Evolutionary conservation across 1,140 invertebrate genomes (phyloP), one percentile per base, ranked within the genome.

Genomic region (Penaeus indicus): DNA sequence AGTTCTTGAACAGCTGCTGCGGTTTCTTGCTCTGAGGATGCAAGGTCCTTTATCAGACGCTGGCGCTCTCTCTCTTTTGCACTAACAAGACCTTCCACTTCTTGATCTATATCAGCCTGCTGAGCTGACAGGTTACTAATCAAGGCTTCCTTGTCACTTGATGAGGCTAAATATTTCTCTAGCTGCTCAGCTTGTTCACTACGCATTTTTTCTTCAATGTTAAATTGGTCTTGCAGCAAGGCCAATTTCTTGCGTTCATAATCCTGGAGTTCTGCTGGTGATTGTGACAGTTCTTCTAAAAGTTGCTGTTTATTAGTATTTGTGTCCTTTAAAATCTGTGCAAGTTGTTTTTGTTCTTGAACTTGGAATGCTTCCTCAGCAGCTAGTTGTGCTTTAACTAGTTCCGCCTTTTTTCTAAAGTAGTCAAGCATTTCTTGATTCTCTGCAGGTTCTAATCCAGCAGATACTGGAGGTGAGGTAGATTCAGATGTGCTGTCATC

Each of bases 251-350:
- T 89, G 25, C 69, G 42, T 38, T 91, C 85, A 88, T 85, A 86
- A 42, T 84, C 85, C 25, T 63, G 21, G 21, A 77, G 62, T 85
- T 89, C 86, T 27, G 64, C 67, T 32, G 85, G 82, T 62, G 85
- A 81, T 21, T 86, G 75, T n/a, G 32, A 79, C 8, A 91, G 54
- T 80, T 83, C 88, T 13, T 88, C 84, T 32, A 89, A 72, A 22
- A 91, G 61, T 54, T 91, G 86, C 61, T 89, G 75, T 63, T 90
- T 91, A 72, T 86, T 84, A 67, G 54, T 89, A 19, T 94, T 91
- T 94, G 92, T 91, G 93, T 94, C 93, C 95, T 94, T 91, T 94
- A 94, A 92, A 95, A 95, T 91, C 93, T 93, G 91, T 93, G 94
- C 78, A 94, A 93, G 91, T 94, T 94, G 90, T 93, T 93, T 91